phyloP scores from a whole-genome alignment of 1,140 invertebrate species.

The Bicyclus anynana region DNA sequence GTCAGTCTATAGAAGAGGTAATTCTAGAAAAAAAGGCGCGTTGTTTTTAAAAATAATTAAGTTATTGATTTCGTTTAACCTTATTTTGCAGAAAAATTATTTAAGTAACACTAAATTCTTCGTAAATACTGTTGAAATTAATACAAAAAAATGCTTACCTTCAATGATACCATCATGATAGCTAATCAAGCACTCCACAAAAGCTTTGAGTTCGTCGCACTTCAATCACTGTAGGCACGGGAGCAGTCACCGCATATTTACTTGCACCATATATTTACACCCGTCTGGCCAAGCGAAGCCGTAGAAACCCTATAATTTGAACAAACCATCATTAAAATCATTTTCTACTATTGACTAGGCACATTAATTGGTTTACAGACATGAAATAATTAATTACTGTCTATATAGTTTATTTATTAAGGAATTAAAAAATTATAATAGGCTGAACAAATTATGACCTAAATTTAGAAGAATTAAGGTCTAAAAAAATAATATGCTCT shows the following conservation, averaged over 20 bases:
- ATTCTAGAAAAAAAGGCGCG: no score
- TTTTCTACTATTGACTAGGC: slow-evolving; percentile 36
- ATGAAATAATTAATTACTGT: no score
- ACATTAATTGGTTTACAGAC: not conserved
- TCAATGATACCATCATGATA: slow-evolving; percentile 27
- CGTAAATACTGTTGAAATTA: not conserved
- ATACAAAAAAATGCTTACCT: slow-evolving; percentile 24
- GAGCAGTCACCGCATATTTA: slow-evolving; percentile 41
- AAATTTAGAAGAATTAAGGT: no score
- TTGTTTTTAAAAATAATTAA: no score
- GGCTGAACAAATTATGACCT: no score
- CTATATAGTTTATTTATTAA: no score
- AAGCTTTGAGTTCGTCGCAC: slow-evolving; percentile 18
- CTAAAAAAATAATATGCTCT: no score
- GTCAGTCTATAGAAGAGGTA: no score
- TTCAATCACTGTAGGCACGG: slow-evolving; percentile 13
- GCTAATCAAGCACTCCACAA: slow-evolving; percentile 19
- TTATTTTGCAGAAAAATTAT: no score
- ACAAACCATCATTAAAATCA: slow-evolving; percentile 53
- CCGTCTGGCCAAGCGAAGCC: slow-evolving; percentile 32
- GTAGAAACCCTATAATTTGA: slow-evolving; percentile 64
- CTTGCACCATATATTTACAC: slow-evolving; percentile 33
- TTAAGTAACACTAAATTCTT: no score
- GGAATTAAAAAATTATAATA: no score
- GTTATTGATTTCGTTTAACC: no score